phyloP scores from a whole-genome alignment of 1,140 invertebrate genomes.

The Apolygus lucorum region DNA sequence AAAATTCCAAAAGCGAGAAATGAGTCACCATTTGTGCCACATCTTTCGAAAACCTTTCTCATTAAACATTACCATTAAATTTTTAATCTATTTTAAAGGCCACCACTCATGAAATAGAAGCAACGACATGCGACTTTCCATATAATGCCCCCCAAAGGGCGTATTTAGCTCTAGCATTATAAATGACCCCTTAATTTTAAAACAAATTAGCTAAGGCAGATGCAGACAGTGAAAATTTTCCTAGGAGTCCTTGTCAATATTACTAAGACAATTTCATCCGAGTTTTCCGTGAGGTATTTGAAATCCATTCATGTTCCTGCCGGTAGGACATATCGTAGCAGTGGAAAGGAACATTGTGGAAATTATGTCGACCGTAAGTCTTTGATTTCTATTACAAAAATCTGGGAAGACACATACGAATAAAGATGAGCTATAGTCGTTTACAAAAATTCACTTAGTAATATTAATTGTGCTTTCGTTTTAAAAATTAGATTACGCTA shows the following conservation, averaged over 20 bases:
- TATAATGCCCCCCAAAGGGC: neutral
- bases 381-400: no score
- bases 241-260: no score
- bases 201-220: slow-evolving; percentile 12
- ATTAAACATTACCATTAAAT: neutral
- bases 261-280: no score
- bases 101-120: slow-evolving; percentile 11
- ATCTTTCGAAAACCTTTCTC: neutral
- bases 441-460: neutral
- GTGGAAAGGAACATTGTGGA: no score
- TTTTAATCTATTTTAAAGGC: slow-evolving; percentile 8
- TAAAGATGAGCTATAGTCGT: neutral
- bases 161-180: neutral
- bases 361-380: no score
- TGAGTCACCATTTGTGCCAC: no score
- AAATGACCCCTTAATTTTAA: slow-evolving; percentile 11
- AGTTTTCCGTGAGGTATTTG: no score
- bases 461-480: slow-evolving; percentile 6
- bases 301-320: no score
- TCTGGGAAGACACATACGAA: neutral
- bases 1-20: neutral
- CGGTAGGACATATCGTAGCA: no score
- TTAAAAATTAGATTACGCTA: neutral
- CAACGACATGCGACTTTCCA: slow-evolving; percentile 5
- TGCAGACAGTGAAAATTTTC: slow-evolving; percentile 6